These are phyloP conservation scores for Gavialis gangeticus DNA, from an alignment of 2,113 vertebrate genomes.

Conservation along the genomic window DNA sequence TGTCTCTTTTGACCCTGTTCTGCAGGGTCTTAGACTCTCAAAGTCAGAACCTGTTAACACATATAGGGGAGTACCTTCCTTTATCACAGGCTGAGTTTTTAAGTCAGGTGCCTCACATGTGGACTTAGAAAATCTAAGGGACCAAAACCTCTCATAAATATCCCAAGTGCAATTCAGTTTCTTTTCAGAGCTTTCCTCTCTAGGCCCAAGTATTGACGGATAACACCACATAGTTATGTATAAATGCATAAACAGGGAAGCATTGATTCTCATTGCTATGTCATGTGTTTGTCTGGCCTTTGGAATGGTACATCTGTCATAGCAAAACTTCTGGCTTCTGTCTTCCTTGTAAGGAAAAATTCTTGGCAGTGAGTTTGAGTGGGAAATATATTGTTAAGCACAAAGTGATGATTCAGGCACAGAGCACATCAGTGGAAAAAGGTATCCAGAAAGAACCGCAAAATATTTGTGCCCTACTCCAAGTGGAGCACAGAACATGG, in stretches of 20 bases:
- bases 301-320: not conserved
- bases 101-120: not conserved
- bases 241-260: not conserved
- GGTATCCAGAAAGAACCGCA: slow-evolving; percentile 22
- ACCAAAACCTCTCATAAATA: not conserved
- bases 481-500: slow-evolving; percentile 24
- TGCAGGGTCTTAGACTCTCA: not conserved
- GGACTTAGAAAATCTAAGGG: not conserved
- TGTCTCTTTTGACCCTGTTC: not conserved
- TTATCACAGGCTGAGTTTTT: not conserved
- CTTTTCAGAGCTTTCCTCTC: not conserved
- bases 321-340: not conserved
- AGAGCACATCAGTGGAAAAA: not conserved
- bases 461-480: slow-evolving; percentile 36
- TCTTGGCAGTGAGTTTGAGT: not conserved
- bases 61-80: not conserved
- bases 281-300: slow-evolving; percentile 14
- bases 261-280: slow-evolving; percentile 7
- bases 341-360: not conserved
- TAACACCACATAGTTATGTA: not conserved
- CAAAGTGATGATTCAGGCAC: not conserved
- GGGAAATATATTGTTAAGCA: not conserved
- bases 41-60: not conserved
- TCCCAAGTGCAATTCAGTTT: not conserved
- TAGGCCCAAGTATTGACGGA: not conserved